Evolutionary conservation across 2,113 vertebrate genomes (phyloP).

Genomic region (Nerophis ophidion): DNA sequence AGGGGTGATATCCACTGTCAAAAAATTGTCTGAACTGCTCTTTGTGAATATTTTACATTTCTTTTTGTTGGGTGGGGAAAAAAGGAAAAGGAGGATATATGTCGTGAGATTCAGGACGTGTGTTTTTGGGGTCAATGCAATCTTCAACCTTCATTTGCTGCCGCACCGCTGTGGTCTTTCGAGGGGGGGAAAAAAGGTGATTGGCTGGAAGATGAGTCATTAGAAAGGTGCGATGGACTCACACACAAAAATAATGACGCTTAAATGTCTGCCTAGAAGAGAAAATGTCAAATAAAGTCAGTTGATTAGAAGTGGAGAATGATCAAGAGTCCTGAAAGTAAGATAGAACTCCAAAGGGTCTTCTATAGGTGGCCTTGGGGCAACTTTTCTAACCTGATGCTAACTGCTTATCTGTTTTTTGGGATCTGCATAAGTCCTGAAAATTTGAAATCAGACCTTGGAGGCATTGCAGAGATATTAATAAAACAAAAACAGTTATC

Average conservation of each 20-base stretch:
- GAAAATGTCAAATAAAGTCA: slow-evolving; percentile 4
- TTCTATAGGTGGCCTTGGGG: too few species aligned
- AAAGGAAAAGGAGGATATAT: too few species aligned
- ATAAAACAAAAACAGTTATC: too few species aligned
- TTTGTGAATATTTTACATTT: too few species aligned
- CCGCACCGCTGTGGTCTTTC: neutral
- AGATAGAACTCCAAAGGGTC: neutral
- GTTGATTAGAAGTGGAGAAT: neutral
- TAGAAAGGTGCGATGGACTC: neutral
- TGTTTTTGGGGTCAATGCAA: slow-evolving; percentile 5
- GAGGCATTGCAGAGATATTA: too few species aligned
- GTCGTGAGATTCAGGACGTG: neutral
- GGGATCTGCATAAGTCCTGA: too few species aligned
- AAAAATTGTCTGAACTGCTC: too few species aligned
- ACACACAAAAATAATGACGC: slow-evolving; percentile 7
- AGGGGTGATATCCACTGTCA: too few species aligned
- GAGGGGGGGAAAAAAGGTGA: slow-evolving; percentile 16
- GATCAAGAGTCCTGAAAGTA: neutral
- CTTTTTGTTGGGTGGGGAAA: too few species aligned
- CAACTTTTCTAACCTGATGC: too few species aligned
- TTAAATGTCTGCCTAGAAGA: neutral
- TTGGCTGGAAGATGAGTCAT: slow-evolving; percentile 2
- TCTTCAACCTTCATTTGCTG: slow-evolving; percentile 15
- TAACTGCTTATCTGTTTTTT: too few species aligned
- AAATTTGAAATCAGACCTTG: too few species aligned